phyloP scores from a whole-genome alignment of 2,113 vertebrate genomes.

The Phaetusa simplex region DNA sequence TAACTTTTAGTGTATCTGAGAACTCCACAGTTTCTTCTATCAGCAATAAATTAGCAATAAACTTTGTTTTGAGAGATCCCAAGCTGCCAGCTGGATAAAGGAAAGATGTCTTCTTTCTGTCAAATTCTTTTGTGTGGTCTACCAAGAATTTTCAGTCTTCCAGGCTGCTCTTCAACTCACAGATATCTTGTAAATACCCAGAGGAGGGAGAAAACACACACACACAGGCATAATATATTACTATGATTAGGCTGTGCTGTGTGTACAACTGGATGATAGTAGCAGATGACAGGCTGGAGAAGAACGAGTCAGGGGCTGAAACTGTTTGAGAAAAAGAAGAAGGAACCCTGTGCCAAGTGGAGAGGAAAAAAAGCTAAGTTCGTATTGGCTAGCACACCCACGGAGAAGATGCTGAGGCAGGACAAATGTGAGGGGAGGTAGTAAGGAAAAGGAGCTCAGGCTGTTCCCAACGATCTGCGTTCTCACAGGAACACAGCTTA shows the following conservation, averaged over 20 bases:
- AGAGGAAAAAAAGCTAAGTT: background rate
- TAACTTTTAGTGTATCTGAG: background rate
- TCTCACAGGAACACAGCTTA: background rate
- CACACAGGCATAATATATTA: background rate
- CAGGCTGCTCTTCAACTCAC: background rate
- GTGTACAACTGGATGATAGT: background rate
- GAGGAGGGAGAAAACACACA: background rate
- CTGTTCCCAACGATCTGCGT: background rate
- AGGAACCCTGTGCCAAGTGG: background rate
- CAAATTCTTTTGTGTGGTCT: background rate
- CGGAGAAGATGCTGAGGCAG: background rate
- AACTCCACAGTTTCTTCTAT: background rate
- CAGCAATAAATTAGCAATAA: background rate
- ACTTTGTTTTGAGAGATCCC: background rate
- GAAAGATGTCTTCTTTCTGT: background rate
- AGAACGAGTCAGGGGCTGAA: background rate
- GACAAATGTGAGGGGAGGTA: background rate
- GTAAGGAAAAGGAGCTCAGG: background rate
- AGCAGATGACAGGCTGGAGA: background rate
- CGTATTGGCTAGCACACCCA: accelerated
- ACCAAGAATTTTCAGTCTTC: background rate
- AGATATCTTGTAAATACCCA: background rate
- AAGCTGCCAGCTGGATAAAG: background rate
- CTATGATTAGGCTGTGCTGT: background rate
- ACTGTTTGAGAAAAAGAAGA: background rate